phyloP scores from a whole-genome alignment of 2,888 invertebrate genomes.

The Ceriagrion tenellum region DNA sequence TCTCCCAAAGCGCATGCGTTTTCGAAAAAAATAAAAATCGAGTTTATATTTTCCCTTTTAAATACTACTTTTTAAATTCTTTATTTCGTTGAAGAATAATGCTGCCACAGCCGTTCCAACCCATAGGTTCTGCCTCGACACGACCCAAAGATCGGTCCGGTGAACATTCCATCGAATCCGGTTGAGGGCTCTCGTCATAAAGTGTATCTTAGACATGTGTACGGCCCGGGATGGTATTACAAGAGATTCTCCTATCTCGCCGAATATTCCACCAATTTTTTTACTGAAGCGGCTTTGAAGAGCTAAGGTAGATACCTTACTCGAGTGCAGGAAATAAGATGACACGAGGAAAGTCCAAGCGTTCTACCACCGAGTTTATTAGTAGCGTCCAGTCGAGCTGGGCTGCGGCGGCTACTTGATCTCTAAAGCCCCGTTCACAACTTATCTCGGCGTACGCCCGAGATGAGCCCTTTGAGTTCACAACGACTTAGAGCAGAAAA shows the following conservation, averaged over 20 bases:
- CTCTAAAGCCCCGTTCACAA: too few relatives aligned
- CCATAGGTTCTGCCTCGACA: neutral
- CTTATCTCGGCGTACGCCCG: too few relatives aligned
- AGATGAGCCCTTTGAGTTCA: too few relatives aligned
- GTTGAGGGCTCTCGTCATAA: neutral
- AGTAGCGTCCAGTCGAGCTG: too few relatives aligned
- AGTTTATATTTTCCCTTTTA: too few relatives aligned
- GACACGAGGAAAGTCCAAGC: neutral
- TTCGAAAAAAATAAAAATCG: too few relatives aligned
- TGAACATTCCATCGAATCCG: constrained; percentile 7
- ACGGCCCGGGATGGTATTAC: neutral
- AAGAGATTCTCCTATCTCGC: neutral
- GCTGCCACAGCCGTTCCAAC: neutral
- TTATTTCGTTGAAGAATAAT: neutral
- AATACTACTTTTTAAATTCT: neutral
- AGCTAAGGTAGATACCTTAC: neutral
- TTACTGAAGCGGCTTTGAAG: neutral
- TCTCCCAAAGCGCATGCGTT: constrained; percentile 9
- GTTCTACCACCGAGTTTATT: too few relatives aligned
- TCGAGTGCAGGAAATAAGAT: neutral
- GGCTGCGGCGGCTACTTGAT: too few relatives aligned
- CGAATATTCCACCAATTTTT: neutral
- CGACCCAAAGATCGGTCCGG: neutral
- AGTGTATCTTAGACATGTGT: neutral
- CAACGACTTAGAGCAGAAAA: too few relatives aligned